Percentiles rank a stretch among this genome's conserved stretches.
phyloP scores from a whole-genome alignment of 2,888 invertebrate species.

The Acholoe squamosa region DNA sequence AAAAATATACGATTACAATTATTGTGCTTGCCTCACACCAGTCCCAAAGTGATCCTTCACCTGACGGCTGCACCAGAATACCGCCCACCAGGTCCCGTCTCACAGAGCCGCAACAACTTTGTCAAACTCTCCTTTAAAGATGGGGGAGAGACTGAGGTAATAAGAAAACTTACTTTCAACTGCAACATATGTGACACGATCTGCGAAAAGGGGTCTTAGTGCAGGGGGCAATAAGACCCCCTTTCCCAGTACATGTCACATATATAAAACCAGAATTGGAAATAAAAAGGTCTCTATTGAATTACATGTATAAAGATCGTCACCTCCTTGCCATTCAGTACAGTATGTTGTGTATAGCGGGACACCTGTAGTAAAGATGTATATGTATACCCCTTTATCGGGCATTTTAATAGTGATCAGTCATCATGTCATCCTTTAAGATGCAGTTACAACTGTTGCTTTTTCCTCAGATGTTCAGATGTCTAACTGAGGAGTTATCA shows the following conservation, averaged over 20 bases:
- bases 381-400: background rate
- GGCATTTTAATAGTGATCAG: no score
- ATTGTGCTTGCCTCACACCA: slow-evolving; percentile 65
- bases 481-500: slow-evolving; percentile 40
- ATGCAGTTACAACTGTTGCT: background rate
- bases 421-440: background rate
- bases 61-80: slow-evolving; percentile 84
- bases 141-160: slow-evolving; percentile 86
- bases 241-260: no score
- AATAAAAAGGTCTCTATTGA: background rate
- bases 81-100: slow-evolving; percentile 90
- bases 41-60: slow-evolving; percentile 89
- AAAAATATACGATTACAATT: no score
- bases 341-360: no score
- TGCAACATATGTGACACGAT: background rate
- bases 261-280: no score
- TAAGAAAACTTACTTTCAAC: background rate
- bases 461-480: slow-evolving; percentile 13
- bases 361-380: background rate
- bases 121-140: slow-evolving; percentile 94
- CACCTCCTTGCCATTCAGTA: background rate
- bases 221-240: no score
- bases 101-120: slow-evolving; percentile 88
- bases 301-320: background rate
- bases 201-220: background rate